phyloP scores from a whole-genome alignment of 2,113 vertebrate species.

The Elephantulus edwardii region DNA sequence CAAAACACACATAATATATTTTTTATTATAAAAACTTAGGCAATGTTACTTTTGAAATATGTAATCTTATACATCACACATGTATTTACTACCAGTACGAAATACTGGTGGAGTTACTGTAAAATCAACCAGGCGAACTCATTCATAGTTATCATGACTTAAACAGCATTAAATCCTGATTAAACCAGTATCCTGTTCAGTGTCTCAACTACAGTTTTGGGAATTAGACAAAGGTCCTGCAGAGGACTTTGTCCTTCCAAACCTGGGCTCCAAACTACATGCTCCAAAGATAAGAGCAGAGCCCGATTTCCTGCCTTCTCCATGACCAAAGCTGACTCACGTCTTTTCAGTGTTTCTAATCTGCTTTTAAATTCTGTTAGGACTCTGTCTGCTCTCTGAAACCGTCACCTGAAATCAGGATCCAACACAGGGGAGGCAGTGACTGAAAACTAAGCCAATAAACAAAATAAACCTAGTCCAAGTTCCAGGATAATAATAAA shows the following conservation, averaged over 20 bases:
- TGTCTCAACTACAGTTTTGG: not conserved
- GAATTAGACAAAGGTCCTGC: not conserved
- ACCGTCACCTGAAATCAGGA: slow-evolving; percentile 18
- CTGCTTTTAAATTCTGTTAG: not conserved
- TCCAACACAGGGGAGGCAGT: not conserved
- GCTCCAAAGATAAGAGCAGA: not conserved
- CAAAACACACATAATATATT: slow-evolving; percentile 67
- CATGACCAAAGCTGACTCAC: not conserved
- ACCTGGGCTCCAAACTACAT: not conserved
- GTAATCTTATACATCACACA: slow-evolving; percentile 67
- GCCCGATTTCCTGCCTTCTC: not conserved
- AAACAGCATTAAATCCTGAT: slow-evolving; percentile 73
- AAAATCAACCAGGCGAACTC: slow-evolving; percentile 58
- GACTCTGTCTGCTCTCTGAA: slow-evolving; percentile 61
- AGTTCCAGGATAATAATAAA: slow-evolving; percentile 64
- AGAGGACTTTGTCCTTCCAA: not conserved
- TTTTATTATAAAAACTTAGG: slow-evolving; percentile 78
- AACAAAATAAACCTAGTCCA: slow-evolving; percentile 59
- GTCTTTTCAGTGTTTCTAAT: not conserved
- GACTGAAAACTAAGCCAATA: slow-evolving; percentile 25
- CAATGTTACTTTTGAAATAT: slow-evolving; percentile 73
- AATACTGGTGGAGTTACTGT: slow-evolving; percentile 52
- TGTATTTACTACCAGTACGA: slow-evolving; percentile 59
- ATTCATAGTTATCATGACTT: slow-evolving; percentile 56
- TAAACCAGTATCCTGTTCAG: slow-evolving; percentile 2